These are phyloP conservation scores for Magallana ariakensis DNA, from an alignment of 1,140 invertebrate species.

Conservation along the genomic window DNA sequence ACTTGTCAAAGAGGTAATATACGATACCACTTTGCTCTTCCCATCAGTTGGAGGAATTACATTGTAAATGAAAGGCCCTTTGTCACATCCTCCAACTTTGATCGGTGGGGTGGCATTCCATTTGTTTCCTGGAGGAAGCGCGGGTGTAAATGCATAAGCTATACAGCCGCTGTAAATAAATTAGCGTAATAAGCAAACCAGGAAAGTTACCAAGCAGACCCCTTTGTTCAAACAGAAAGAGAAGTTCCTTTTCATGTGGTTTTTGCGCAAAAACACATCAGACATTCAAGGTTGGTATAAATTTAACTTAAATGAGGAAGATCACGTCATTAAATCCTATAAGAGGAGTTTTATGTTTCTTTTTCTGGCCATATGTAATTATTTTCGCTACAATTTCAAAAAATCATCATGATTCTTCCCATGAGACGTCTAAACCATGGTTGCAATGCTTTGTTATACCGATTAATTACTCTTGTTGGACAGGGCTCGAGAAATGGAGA, in stretches of 20 bases:
- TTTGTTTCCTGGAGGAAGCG: background rate
- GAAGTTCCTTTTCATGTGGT: conserved; percentile 4
- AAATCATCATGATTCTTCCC: background rate
- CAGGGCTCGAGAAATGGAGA: too few relatives aligned
- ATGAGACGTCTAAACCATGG: background rate
- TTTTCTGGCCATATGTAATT: conserved; percentile 20
- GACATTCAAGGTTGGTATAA: conserved; percentile 21
- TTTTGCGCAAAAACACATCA: conserved; percentile 12
- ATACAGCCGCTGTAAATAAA: background rate
- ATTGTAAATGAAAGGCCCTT: background rate
- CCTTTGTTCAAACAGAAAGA: background rate
- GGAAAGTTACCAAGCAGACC: background rate
- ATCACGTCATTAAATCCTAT: background rate
- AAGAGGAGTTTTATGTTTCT: background rate
- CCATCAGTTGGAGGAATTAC: background rate
- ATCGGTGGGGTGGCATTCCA: conserved; percentile 10
- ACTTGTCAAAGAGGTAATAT: background rate
- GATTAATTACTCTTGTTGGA: background rate
- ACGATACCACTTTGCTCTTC: conserved; percentile 2
- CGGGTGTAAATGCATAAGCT: background rate
- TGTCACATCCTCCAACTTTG: background rate
- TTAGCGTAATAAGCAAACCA: background rate
- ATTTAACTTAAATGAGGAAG: conserved; percentile 1
- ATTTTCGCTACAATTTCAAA: background rate
- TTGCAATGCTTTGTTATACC: background rate